A percentile compares a stretch with the other conserved stretches of the same genome.
Conservation (phyloP, 2,888 invertebrate species). For the Phalera bucephala region DNA sequence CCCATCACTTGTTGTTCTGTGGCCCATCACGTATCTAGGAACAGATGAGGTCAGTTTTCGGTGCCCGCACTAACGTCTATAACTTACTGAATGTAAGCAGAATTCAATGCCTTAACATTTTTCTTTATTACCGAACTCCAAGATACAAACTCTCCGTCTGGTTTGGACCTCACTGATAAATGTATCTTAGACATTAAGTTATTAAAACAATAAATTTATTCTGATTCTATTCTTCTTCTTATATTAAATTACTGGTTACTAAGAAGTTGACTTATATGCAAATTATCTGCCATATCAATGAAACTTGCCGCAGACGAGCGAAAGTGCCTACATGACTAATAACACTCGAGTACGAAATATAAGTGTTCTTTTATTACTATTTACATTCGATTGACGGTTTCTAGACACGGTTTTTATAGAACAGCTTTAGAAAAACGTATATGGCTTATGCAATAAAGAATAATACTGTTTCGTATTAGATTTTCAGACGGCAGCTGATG, state of each 20-base stretch:
- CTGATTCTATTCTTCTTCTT: too few species aligned
- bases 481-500: slow-evolving; percentile 31
- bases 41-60: too few species aligned
- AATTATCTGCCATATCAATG: slow-evolving; percentile 26
- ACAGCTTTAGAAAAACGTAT: slow-evolving; percentile 24
- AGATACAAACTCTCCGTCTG: too few species aligned
- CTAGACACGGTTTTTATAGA: slow-evolving; percentile 6
- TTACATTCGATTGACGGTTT: slow-evolving; percentile 24
- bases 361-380: not conserved
- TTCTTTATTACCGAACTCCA: too few species aligned
- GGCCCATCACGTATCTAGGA: too few species aligned
- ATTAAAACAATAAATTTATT: too few species aligned
- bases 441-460: slow-evolving; percentile 25
- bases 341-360: slow-evolving; percentile 13
- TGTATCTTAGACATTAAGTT: too few species aligned
- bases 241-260: slow-evolving; percentile 7
- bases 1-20: too few species aligned
- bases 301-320: slow-evolving; percentile 9
- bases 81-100: too few species aligned
- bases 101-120: too few species aligned
- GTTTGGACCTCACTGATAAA: too few species aligned
- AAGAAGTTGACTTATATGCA: slow-evolving; percentile 22
- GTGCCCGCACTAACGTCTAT: too few species aligned
- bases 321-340: slow-evolving; percentile 23
- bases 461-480: slow-evolving; percentile 17